A percentile compares a stretch with the other conserved stretches of the same genome.
Conservation (phyloP, 23 tunicate genomes). For the Aplidium turbinatum region DNA sequence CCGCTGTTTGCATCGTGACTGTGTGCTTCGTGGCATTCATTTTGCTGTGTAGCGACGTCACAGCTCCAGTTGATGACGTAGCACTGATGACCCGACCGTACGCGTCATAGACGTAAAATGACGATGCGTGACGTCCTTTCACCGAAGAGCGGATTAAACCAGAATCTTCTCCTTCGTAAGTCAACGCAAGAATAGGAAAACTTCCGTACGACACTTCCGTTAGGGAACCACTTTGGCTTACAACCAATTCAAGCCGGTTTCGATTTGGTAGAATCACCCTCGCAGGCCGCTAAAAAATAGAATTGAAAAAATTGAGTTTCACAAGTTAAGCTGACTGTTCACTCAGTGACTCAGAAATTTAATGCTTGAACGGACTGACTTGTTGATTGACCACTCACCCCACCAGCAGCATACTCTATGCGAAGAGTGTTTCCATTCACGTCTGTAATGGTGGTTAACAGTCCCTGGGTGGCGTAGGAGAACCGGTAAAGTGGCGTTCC, state of each 20-base stretch:
- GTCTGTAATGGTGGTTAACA: conserved; percentile 43
- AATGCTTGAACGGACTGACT: background rate
- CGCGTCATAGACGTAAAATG: conserved; percentile 76
- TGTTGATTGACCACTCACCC: conserved; percentile 28
- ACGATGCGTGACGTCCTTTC: conserved; percentile 55
- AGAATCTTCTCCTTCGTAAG: conserved; percentile 62
- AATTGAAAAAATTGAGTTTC: background rate
- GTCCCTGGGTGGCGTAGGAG: conserved; percentile 42
- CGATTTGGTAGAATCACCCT: conserved; percentile 58
- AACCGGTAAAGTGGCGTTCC: conserved; percentile 67
- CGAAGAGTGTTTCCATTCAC: conserved; percentile 58
- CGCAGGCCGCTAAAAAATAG: conserved; percentile 33
- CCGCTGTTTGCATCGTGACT: conserved; percentile 64
- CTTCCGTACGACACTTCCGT: conserved; percentile 50
- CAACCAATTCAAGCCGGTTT: conserved; percentile 28
- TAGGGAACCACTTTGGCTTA: conserved; percentile 19
- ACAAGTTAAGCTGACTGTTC: background rate
- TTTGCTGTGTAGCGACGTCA: conserved; percentile 60
- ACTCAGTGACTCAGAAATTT: background rate
- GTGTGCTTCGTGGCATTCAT: conserved; percentile 56
- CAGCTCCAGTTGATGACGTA: conserved; percentile 75
- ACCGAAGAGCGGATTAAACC: conserved; percentile 57
- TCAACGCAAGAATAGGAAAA: conserved; percentile 46
- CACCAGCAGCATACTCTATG: conserved; percentile 25
- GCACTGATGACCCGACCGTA: conserved; percentile 70